Percentiles rank a stretch among this genome's conserved stretches.
These are phyloP conservation scores for Eurosta solidaginis DNA, from an alignment of 1,140 invertebrate species.

Conservation along the genomic window DNA sequence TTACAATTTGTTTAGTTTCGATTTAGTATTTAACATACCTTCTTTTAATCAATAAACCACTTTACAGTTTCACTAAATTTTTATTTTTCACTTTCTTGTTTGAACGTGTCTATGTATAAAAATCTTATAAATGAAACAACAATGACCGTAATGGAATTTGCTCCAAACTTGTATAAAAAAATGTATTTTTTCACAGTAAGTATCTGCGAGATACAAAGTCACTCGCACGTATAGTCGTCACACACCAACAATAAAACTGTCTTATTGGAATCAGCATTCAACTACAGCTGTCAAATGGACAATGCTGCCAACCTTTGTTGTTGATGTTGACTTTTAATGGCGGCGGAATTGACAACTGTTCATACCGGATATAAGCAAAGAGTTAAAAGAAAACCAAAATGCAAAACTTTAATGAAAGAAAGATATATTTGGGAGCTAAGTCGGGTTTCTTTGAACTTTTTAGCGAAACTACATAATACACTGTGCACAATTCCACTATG, in stretches of 20 bases:
- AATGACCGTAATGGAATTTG: neutral
- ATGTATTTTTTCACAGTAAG: conserved; percentile 1
- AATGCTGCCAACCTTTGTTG: neutral
- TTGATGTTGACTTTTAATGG: neutral
- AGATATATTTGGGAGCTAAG: too few relatives aligned
- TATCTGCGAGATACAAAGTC: conserved; percentile 11
- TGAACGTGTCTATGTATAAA: neutral
- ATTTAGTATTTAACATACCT: conserved; percentile 15
- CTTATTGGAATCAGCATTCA: conserved; percentile 5
- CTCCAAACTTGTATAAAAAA: neutral
- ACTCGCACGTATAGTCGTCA: neutral
- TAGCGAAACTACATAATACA: too few relatives aligned
- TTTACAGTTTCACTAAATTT: neutral
- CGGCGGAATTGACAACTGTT: neutral
- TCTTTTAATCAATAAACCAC: neutral
- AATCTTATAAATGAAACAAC: neutral
- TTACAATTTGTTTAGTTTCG: neutral
- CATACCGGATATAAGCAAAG: neutral
- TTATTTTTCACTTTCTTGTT: neutral
- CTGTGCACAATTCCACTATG: too few relatives aligned
- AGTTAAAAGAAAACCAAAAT: neutral
- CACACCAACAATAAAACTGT: conserved; percentile 25
- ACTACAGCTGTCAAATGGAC: neutral
- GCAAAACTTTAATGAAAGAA: neutral
- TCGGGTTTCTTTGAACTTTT: too few relatives aligned